Conservation (phyloP, 2,888 invertebrate genomes). For the Trissoscelio sp. region DNA sequence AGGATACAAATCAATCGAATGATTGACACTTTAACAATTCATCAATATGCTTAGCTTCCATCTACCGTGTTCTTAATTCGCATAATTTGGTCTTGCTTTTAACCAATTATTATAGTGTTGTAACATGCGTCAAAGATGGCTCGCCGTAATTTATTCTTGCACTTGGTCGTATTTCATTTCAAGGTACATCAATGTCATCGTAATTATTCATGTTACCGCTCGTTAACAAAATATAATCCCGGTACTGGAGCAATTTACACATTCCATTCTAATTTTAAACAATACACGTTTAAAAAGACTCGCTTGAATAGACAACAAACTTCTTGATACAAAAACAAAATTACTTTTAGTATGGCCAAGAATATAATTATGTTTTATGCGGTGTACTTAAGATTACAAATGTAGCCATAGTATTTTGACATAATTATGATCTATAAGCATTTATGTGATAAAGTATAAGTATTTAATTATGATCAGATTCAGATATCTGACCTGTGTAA, state of each 20-base stretch:
- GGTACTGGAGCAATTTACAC: conserved; percentile 34
- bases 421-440: too few species aligned
- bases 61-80: conserved; percentile 14
- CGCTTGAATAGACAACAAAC: too few species aligned
- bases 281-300: too few species aligned
- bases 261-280: conserved; percentile 43
- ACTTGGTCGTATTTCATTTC: conserved; percentile 51
- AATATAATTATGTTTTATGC: too few species aligned
- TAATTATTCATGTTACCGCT: conserved; percentile 49
- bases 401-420: too few species aligned
- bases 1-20: neutral
- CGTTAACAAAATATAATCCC: conserved; percentile 46
- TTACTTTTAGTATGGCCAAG: too few species aligned
- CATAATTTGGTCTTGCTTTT: conserved; percentile 23
- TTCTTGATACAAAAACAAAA: too few species aligned
- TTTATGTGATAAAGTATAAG: too few species aligned
- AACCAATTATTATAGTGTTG: conserved; percentile 35
- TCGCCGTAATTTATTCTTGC: conserved; percentile 40
- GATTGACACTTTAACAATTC: conserved; percentile 20
- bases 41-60: conserved; percentile 9
- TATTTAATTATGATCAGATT: too few species aligned
- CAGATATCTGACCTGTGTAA: too few species aligned
- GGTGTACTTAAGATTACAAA: too few species aligned
- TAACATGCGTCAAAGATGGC: conserved; percentile 18
- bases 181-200: conserved; percentile 42